Evolutionary conservation across 2,888 invertebrate species (phyloP), one percentile per base, ranked within the genome.

Genomic region (Bugula neritina): DNA sequence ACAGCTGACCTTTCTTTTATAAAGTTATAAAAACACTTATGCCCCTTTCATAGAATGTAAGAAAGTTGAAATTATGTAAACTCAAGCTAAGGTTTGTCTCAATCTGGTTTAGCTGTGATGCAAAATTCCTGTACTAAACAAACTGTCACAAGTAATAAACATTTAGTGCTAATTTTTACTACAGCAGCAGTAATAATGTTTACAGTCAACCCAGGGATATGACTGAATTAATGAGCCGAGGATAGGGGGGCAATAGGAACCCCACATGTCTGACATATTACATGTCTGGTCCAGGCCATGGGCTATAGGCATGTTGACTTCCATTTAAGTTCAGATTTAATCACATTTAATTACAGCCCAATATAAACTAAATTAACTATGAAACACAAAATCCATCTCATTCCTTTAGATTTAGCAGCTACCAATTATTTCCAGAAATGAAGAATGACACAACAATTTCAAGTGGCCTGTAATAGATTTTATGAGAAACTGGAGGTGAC

Each of bases 71-170:
- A n/a, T n/a, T n/a, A n/a, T n/a, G n/a, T n/a, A n/a, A n/a, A n/a
- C n/a, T n/a, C n/a, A n/a, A n/a, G n/a, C n/a, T n/a, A n/a, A n/a
- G n/a, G n/a, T n/a, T n/a, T n/a, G n/a, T n/a, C n/a, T n/a, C n/a
- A n/a, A n/a, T n/a, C n/a, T n/a, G n/a, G n/a, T n/a, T n/a, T n/a
- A n/a, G n/a, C n/a, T n/a, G n/a, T n/a, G n/a, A n/a, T n/a, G n/a
- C n/a, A n/a, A n/a, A 43, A 43, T 57, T 57, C 23, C 23, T 21
- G 27, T 17, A 57, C 5, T 57, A 57, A 57, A 57, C 57, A 57
- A 57, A 27, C 3, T 57, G 57, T 57, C 57, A 57, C 23, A 57
- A 57, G 13, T 25, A 57, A 57, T 57, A 57, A 57, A 57, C 57
- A 57, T 21, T 21, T 57, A 43, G 43, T 17, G 17, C 43, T 43